Evolutionary conservation across 1,140 invertebrate species (phyloP).

Genomic region (Stratiolaelaps scimitus): DNA sequence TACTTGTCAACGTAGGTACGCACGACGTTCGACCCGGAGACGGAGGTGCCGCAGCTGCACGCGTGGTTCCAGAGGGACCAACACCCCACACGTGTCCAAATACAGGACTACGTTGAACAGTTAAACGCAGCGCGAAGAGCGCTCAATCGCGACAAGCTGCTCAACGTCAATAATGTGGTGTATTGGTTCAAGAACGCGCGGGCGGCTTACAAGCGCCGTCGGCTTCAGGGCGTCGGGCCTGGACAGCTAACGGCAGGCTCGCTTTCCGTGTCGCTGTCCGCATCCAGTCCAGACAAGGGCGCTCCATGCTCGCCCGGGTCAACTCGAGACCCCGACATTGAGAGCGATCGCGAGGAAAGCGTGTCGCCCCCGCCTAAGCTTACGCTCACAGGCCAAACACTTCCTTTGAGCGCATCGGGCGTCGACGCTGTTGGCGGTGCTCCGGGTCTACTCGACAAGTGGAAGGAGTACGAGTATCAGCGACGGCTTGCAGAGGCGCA

Average conservation of each 20-base stretch:
- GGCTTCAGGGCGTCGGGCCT: conserved; percentile 30
- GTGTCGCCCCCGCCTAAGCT: conserved; percentile 44
- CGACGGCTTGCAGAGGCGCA: conserved; percentile 5
- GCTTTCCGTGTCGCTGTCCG: background rate
- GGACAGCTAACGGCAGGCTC: conserved; percentile 8
- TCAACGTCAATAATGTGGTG: conserved; percentile 93
- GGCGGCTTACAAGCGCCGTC: conserved; percentile 70
- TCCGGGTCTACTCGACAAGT: conserved; percentile 31
- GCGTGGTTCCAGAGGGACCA: conserved; percentile 89
- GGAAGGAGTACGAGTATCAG: conserved; percentile 26
- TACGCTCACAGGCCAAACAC: background rate
- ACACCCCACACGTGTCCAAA: conserved; percentile 61
- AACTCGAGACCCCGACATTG: conserved; percentile 17
- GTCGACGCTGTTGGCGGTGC: conserved; percentile 30
- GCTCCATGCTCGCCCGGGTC: conserved; percentile 8
- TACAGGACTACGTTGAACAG: conserved; percentile 85
- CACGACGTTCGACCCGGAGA: conserved; percentile 81
- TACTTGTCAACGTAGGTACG: conserved; percentile 38
- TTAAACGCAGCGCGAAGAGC: conserved; percentile 79
- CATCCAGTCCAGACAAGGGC: conserved; percentile 9
- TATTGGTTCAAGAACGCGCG: conserved; percentile 98
- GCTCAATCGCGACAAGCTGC: conserved; percentile 54
- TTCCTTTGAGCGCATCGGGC: conserved; percentile 28
- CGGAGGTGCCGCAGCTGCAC: conserved; percentile 83
- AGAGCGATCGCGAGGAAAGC: conserved; percentile 40